Percentiles rank a stretch among this genome's conserved stretches.
These are phyloP conservation scores for Anorthoa munda DNA, from an alignment of 2,888 invertebrate species.

Conservation along the genomic window DNA sequence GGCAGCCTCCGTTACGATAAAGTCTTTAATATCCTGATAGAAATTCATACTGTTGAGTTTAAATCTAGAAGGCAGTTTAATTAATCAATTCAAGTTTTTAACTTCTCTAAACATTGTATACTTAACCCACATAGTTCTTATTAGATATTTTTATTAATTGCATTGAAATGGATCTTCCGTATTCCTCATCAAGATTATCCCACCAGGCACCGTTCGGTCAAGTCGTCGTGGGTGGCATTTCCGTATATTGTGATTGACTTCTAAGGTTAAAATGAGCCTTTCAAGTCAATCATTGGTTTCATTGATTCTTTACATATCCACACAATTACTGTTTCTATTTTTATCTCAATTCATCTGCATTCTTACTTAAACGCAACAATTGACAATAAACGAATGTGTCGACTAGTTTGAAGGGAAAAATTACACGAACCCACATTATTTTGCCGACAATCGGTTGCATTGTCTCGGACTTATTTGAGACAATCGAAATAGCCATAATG, in stretches of 20 bases:
- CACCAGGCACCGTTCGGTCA: background rate
- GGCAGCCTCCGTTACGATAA: background rate
- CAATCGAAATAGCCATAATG: conserved; percentile 55
- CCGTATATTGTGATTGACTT: background rate
- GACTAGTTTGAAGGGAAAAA: conserved; percentile 50
- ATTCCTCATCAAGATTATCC: background rate
- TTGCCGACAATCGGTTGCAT: conserved; percentile 54
- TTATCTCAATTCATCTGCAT: conserved; percentile 23
- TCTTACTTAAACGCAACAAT: conserved; percentile 45
- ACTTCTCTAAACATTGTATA: no score
- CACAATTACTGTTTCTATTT: background rate
- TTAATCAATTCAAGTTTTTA: background rate
- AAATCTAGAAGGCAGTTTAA: background rate
- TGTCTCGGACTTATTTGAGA: conserved; percentile 57
- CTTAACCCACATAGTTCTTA: background rate
- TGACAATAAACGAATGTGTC: conserved; percentile 50
- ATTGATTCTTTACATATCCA: background rate
- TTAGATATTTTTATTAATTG: background rate
- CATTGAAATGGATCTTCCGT: background rate
- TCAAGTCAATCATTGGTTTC: background rate
- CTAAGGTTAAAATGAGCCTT: background rate
- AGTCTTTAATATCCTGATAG: conserved; percentile 1
- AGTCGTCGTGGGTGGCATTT: background rate
- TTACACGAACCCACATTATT: conserved; percentile 62
- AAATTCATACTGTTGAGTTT: background rate